Percentiles rank a stretch among this genome's conserved stretches.
Conservation (phyloP, 2,797 vertebrate genomes). For the Hirundo rustica region DNA sequence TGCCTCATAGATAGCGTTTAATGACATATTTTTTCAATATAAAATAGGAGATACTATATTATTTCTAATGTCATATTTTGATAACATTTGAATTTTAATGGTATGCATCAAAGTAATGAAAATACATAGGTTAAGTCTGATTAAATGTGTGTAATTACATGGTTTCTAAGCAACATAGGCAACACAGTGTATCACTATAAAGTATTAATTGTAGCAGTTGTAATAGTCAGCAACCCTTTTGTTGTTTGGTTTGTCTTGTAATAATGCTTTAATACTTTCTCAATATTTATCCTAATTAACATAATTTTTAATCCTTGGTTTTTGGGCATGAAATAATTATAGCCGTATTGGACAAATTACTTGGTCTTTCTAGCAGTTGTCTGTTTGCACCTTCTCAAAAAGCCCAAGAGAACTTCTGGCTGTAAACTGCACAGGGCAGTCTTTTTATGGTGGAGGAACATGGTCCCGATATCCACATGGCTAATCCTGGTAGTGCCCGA, state of each 20-base stretch:
- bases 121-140: neutral
- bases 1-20: neutral
- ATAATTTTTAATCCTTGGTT: neutral
- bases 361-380: neutral
- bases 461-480: neutral
- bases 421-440: neutral
- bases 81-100: neutral
- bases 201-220: neutral
- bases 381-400: neutral
- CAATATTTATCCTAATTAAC: conserved; percentile 5
- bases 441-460: neutral
- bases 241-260: neutral
- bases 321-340: neutral
- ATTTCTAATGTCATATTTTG: neutral
- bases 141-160: neutral
- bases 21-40: neutral
- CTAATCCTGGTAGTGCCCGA: neutral
- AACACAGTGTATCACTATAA: neutral
- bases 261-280: neutral
- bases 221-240: neutral
- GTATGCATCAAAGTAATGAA: neutral
- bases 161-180: neutral
- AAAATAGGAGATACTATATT: neutral
- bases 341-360: neutral
- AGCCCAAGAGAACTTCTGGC: neutral